Evolutionary conservation across 2,113 vertebrate genomes (phyloP), one percentile per base, ranked within the genome.

Genomic region (Synchiropus splendidus): DNA sequence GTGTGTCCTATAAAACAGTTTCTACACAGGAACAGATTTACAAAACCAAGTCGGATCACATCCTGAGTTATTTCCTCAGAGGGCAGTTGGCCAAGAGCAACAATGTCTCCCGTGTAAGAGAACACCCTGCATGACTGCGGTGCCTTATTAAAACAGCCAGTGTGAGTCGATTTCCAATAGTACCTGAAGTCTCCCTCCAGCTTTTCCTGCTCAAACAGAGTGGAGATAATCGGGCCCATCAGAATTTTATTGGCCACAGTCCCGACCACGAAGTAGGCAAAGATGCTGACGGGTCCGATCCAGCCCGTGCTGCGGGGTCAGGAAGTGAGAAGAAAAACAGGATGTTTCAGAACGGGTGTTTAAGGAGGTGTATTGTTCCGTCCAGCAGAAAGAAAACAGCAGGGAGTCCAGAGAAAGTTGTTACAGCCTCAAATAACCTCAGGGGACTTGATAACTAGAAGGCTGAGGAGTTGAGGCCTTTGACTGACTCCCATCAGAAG

Each of bases 121-220:
- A 27, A 5, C 4, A 27, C 4, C 21, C 21, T 8, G 8, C 21
- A 27, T 27, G 21, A 27, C 21, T 27, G 21, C 4, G 21, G 21
- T 27, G 4, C 21, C 21, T 32, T 38, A 16, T 5, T 44, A 9
- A 21, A 2, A 13, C 9, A 36, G 1, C 6, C 6, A 13, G 8
- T 32, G 18, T 2, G 2, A 6, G 10, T 5, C 3, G 9, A 31
- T 1, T 30, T 1, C 9, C 5, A 6, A 31, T 39, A 47, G 27
- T 69, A 86, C 95, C 95, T 92, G 77, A 98, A 98, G 72, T 99
- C 88, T 6, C 95, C 94, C 35, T 99, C 95, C 57, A 97, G 83
- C 62, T 95, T 99, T 68, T 99, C 95, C 64, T 99, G 95, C 41
- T 94, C 85, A 45, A 92, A 88, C 62, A 99, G 79, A 49, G 88